Base-by-base conservation (phyloP, 2,888 invertebrate species). In the Microctonus brassicae region DNA sequence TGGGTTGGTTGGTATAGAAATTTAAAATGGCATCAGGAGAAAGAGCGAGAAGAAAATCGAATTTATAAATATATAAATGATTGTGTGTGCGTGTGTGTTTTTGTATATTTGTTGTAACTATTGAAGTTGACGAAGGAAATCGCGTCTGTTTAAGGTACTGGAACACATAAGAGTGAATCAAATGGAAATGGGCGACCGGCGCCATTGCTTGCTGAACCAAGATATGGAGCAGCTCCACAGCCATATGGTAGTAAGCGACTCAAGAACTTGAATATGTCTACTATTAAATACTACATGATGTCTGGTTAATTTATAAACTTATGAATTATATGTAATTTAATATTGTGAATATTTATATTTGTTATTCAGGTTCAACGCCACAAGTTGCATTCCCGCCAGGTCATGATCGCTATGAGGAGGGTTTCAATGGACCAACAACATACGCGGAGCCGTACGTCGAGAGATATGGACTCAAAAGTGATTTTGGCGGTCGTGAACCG, bases 131-230 rank as follows among this genome's bases (percentile, higher is more conserved):
- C 24, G 29, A 20, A 53, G 29, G n/a, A 22, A 52, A 64, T 53
- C 53, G 33, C 33, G 53, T 71, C 26, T 71, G 66, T 71, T 71
- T 20, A 52, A 86, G 86, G 84, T 77, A 78, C 86, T 75, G 83
- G 83, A 76, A 82, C 84, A 70, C 87, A 87, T 79, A 86, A 87
- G 83, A 87, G 86, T 80, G 87, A 87, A 78, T 79, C 86, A 64
- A 84, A 86, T 76, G 87, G 87, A 78, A 87, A 87, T 76, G 86
- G 86, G 72, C 89, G 95, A 82, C 94, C 94, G 79, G 95, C 95
- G 60, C 96, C 96, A 66, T 91, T 96, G 77, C 91, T 96, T 70
- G 95, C 95, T 88, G 96, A 96, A 82, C 96, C 96, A 76, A 93
- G 95, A 88, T 95, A 94, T 87, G 95, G 95, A 77, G 94, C 94